These are phyloP conservation scores for Labeo catla DNA, from an alignment of 2,113 vertebrate species.

Conservation along the genomic window DNA sequence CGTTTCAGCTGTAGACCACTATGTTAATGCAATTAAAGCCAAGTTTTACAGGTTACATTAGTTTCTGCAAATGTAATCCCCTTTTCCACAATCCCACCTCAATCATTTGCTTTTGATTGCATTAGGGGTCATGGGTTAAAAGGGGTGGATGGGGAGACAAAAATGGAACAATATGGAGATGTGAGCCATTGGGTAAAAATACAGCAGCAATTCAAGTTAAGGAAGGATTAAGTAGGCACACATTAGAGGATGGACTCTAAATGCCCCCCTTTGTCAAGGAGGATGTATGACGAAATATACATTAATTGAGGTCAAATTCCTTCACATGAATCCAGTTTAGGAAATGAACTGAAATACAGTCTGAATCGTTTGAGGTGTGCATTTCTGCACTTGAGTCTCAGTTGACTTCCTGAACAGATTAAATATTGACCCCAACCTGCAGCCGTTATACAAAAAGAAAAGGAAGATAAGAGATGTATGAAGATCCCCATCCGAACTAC, in stretches of 20 bases:
- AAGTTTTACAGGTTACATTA: not conserved
- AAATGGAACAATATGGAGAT: constrained; percentile 56
- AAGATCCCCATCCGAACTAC: constrained; percentile 71
- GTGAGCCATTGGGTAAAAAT: constrained; percentile 57
- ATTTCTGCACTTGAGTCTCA: not conserved
- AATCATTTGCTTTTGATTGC: constrained; percentile 62
- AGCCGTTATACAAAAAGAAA: constrained; percentile 56
- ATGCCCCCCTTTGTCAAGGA: constrained; percentile 64
- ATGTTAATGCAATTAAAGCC: not conserved
- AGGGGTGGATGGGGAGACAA: constrained; percentile 57
- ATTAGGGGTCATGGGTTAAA: constrained; percentile 70
- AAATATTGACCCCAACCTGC: constrained; percentile 63
- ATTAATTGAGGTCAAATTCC: constrained; percentile 38
- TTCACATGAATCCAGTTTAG: constrained; percentile 31
- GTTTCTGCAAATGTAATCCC: constrained; percentile 28
- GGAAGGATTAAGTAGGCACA: constrained; percentile 55
- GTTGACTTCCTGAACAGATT: constrained; percentile 39
- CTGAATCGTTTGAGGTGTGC: constrained; percentile 3
- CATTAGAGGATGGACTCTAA: constrained; percentile 67
- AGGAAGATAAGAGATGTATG: constrained; percentile 60
- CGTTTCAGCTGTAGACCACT: not conserved
- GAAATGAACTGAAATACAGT: constrained; percentile 12
- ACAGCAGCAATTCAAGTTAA: constrained; percentile 61
- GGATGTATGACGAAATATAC: constrained; percentile 38
- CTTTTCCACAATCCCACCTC: constrained; percentile 60